Percentiles rank a stretch among this genome's conserved stretches.
phyloP scores from a whole-genome alignment of 2,888 invertebrate genomes.

The Atrina japonica region DNA sequence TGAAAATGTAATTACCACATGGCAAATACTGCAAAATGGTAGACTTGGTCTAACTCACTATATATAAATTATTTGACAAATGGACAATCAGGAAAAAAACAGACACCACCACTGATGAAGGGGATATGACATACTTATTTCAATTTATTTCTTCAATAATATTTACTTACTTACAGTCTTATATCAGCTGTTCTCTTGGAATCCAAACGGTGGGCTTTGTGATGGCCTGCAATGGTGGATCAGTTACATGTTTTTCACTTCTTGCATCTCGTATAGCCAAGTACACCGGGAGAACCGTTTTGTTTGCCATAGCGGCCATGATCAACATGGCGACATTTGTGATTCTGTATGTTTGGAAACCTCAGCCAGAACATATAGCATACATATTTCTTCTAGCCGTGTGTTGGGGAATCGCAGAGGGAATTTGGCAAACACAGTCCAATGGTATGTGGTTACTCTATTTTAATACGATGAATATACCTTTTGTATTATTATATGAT shows the following conservation, averaged over 20 bases:
- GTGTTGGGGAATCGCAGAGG: constrained; percentile 67
- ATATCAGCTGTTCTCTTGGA: constrained; percentile 68
- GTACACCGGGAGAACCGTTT: constrained; percentile 60
- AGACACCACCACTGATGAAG: too few species aligned
- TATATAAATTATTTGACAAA: too few species aligned
- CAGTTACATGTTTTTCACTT: constrained; percentile 62
- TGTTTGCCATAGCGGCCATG: constrained; percentile 57
- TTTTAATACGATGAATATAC: too few species aligned
- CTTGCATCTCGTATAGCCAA: constrained; percentile 59
- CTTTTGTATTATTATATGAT: too few species aligned
- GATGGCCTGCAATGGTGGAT: constrained; percentile 67
- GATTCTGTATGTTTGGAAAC: constrained; percentile 60
- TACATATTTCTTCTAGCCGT: constrained; percentile 61
- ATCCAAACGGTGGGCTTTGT: constrained; percentile 71
- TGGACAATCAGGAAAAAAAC: too few species aligned
- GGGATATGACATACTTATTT: too few species aligned
- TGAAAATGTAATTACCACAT: too few species aligned
- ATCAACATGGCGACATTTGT: constrained; percentile 60
- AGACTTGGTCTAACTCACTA: too few species aligned
- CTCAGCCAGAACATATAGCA: constrained; percentile 40
- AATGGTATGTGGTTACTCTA: constrained; percentile 31
- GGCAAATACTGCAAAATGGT: too few species aligned
- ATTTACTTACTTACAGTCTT: constrained; percentile 58
- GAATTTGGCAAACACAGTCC: constrained; percentile 69
- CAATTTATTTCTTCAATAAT: neutral